Conservation (phyloP, 2,888 invertebrate genomes). For the Perizoma affinitatum region DNA sequence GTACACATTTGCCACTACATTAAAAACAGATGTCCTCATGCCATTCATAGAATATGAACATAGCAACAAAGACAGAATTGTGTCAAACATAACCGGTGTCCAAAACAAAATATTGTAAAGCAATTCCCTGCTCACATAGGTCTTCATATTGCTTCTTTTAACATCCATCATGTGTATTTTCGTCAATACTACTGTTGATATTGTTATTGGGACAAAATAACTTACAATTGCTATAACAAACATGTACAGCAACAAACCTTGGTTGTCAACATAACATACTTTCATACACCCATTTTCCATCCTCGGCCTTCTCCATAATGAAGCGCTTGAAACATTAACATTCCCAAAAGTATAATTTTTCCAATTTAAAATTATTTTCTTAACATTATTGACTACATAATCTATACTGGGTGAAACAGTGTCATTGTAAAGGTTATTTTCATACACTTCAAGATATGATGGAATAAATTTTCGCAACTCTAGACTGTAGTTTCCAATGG, state of each 20-base stretch:
- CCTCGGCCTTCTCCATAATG: conserved; percentile 55
- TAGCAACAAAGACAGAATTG: conserved; percentile 66
- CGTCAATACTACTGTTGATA: conserved; percentile 70
- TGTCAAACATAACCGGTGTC: conserved; percentile 77
- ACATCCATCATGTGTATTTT: conserved; percentile 69
- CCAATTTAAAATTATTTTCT: conserved; percentile 60
- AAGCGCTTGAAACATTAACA: conserved; percentile 52
- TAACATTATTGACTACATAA: conserved; percentile 61
- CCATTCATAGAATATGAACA: conserved; percentile 70
- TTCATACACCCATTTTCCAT: conserved; percentile 57
- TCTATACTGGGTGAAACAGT: conserved; percentile 52
- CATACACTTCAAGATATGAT: conserved; percentile 58
- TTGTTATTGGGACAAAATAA: conserved; percentile 75
- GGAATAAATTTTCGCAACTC: conserved; percentile 56
- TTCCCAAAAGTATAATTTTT: conserved; percentile 52
- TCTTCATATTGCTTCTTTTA: conserved; percentile 60
- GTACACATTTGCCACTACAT: conserved; percentile 74
- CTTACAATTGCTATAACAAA: conserved; percentile 63
- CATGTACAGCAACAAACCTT: conserved; percentile 65
- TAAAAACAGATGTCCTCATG: conserved; percentile 65
- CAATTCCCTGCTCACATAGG: conserved; percentile 67
- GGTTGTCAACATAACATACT: conserved; percentile 71
- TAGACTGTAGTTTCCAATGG: conserved; percentile 43
- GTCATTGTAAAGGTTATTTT: conserved; percentile 45
- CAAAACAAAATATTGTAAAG: conserved; percentile 75